A percentile compares a stretch with the other conserved stretches of the same genome.
These are phyloP conservation scores for Halichoerus grypus DNA, from an alignment of 2,113 vertebrate species.

Conservation along the genomic window DNA sequence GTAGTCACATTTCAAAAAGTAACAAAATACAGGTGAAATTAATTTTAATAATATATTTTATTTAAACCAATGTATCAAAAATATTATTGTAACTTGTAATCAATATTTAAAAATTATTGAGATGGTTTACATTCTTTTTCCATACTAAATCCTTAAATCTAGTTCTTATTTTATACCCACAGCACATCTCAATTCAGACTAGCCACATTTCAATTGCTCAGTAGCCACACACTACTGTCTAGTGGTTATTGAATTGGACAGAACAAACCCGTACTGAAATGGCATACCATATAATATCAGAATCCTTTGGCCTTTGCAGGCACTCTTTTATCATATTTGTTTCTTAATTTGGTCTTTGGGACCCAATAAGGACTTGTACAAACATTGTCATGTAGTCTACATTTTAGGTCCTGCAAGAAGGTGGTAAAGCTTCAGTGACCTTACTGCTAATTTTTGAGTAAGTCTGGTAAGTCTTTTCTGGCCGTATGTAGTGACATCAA, in stretches of 20 bases:
- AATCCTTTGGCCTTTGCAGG: background rate
- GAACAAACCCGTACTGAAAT: background rate
- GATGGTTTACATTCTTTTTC: conserved; percentile 34
- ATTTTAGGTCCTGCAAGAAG: background rate
- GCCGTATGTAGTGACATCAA: background rate
- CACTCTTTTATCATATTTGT: background rate
- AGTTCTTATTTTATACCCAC: background rate
- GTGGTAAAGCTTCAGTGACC: background rate
- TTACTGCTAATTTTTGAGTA: background rate
- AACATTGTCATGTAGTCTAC: background rate
- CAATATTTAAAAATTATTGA: background rate
- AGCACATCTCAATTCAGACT: background rate
- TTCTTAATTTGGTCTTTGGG: conserved; percentile 15
- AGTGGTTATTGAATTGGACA: background rate
- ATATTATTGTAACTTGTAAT: background rate
- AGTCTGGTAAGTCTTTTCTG: background rate
- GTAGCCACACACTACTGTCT: background rate
- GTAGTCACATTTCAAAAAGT: background rate
- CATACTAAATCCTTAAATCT: conserved; percentile 32
- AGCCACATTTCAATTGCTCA: background rate
- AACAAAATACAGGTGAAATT: background rate
- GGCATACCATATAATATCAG: background rate
- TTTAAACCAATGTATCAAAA: conserved; percentile 36
- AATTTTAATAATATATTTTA: conserved; percentile 31
- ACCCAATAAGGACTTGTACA: background rate